Evolutionary conservation across 2,888 invertebrate genomes (phyloP), one percentile per base, ranked within the genome.

Genomic region (Ferrisia virgata): DNA sequence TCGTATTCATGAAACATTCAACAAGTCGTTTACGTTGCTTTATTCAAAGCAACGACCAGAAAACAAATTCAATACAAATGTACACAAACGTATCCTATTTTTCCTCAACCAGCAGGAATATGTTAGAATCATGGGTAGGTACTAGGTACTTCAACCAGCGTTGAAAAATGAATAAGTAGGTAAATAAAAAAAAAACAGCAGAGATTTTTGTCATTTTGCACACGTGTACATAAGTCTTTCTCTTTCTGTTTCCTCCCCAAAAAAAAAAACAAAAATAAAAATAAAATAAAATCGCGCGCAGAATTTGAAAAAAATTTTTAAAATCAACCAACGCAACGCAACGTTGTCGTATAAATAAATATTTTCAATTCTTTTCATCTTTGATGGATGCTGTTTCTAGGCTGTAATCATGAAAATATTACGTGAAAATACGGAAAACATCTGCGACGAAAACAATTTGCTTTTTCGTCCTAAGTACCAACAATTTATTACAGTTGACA

Each of bases 371-470:
- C 47, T 47, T 47, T 47, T 47, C 5, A 47, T 47, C 47, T 4
- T 3, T 53, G 53, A 53, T 53, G 22, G 53, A 53, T 22, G 53
- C 22, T 13, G 53, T 53, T 53, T 53, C 53, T 53, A 47, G 47
- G 47, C 53, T 3, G 53, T 47, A 47, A 22, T 53, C 53, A 5
- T 53, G 9, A 53, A 53, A 53, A 53, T 22, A 53, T 22, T 9
- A 53, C 22, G 22, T 22, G 53, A 22, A 53, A 31, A 69, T 69
- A 6, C 28, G 28, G 31, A 31, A 69, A 69, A 69, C 69, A 69
- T 69, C 69, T 69, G 69, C 31, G 28, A 69, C 69, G 69, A 69
- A 69, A 69, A 69, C 69, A 69, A 69, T 69, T 69, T 69, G 69
- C 69, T 69, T 69, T 69, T 69, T 69, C 69, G 15, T 28, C 15